Evolutionary conservation across 2,888 invertebrate genomes (phyloP), one percentile per base, ranked within the genome.

Genomic region (Drosophila aldrichi): DNA sequence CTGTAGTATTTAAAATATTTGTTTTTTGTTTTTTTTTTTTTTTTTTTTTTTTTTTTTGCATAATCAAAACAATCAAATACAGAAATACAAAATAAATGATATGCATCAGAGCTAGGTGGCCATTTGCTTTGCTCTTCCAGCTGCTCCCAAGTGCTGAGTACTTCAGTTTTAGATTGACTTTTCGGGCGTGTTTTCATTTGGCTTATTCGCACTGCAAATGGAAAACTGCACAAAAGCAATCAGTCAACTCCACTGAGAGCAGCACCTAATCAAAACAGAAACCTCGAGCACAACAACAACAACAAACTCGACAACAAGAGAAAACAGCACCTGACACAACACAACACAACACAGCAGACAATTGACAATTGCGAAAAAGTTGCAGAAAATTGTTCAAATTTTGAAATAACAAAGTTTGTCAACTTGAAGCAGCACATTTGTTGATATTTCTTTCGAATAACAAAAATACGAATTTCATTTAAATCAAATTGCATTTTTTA

Each of bases 171-270:
- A 48, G 65, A 56, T 46, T 22, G 38, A 52, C 49, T 57, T 46
- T 49, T 57, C 34, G 10, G 18, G 34, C 10, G 34, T 56, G 34
- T 63, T 52, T 48, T 59, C n/a, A 14, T 48, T 49, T 49, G 16
- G 9, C 16, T 41, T 44, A 43, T 48, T 41, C 60, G 2, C 51
- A 59, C 44, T 51, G 51, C 48, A 51, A 48, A 32, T 18, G 36
- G 29, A 29, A 38, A 46, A 22, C 9, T 40, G 52, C 80, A 69
- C 74, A 71, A 57, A 79, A 77, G 81, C 88, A 89, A 86, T 82
- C 78, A 74, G 51, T 44, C 55, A 66, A 79, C 67, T 80, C 83
- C 83, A 77, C 29, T 49, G 81, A 52, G 86, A 62, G 51, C 61
- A 65, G 52, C 64, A 49, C 54, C 58, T 63, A 81, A 83, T 76